Conservation (phyloP, 2,888 invertebrate genomes). For the Meloe dianella region DNA sequence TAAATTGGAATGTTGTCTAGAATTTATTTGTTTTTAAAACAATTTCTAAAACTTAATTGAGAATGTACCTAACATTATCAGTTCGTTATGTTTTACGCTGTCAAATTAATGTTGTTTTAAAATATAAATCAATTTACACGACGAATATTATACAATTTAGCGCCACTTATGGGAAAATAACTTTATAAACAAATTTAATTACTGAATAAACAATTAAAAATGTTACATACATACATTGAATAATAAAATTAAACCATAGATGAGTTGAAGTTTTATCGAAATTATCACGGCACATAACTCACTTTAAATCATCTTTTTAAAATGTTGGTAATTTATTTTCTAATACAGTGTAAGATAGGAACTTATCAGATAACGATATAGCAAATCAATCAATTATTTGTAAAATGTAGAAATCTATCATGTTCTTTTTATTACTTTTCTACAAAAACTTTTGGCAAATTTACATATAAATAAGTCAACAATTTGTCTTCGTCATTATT, state of each 20-base stretch:
- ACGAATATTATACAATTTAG: slow-evolving; percentile 24
- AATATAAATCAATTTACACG: slow-evolving; percentile 29
- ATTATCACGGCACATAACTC: background rate
- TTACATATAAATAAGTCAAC: slow-evolving; percentile 8
- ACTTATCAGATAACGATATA: background rate
- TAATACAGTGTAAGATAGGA: background rate
- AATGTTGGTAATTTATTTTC: background rate
- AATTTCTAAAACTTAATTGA: background rate
- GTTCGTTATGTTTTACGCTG: background rate
- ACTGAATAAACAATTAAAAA: background rate
- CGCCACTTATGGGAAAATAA: slow-evolving; percentile 28
- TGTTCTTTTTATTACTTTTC: slow-evolving; percentile 1
- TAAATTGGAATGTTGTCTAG: background rate
- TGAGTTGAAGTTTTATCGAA: background rate
- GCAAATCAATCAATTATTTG: background rate
- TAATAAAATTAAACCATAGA: background rate
- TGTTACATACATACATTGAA: background rate
- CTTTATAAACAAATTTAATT: slow-evolving; percentile 22
- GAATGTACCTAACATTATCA: background rate
- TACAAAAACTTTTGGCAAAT: slow-evolving; percentile 16
- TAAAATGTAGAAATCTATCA: background rate
- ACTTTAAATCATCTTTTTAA: background rate
- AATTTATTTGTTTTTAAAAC: slow-evolving; percentile 2
- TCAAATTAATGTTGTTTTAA: slow-evolving; percentile 11
- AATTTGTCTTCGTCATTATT: slow-evolving; percentile 20